Evolutionary conservation across 2,797 vertebrate species (phyloP), one percentile per base, ranked within the genome.

Genomic region (Chelonia mydas): DNA sequence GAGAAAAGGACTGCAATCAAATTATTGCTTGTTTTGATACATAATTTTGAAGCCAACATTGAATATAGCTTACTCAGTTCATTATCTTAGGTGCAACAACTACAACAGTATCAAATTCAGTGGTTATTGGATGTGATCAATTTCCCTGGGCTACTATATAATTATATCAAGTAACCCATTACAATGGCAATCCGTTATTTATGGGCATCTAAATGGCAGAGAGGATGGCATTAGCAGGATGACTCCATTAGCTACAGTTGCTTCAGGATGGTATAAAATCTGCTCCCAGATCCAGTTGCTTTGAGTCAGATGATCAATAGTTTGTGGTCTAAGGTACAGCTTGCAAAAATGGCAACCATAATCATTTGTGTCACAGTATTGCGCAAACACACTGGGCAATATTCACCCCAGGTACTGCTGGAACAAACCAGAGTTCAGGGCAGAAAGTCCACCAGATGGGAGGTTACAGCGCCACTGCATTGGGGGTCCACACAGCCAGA

Each of bases 391-490:
- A 74, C 28, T 5, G 28, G 41, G 80, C 82, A 50, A 6, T 53
- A 16, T 50, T 86, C 77, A 87, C n/a, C 37, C 81, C 85, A 90
- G 81, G 54, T 85, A 61, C 17, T 19, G 31, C 77, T 90, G 87
- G 82, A 94, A 94, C 57, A 96, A 95, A 95, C 92, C 45, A 88
- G 87, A 15, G 45, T 79, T 90, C 50, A 57, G 65, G 82, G 57
- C 54, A 90, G 79, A 80, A 90, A 33, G 80, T 85, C 78, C 74
- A 87, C 57, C 87, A 61, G 80, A 74, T 68, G 82, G 80, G 82
- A 93, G 87, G 84, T 91, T 77, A 85, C 65, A 90, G 94, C 3
- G 72, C 15, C 82, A 16, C 21, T 83, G 91, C 72, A 85, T 80
- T 89, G 17, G 87, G 53, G 90, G 25, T 45, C 83, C 47, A 89